Conservation (phyloP, 2,888 invertebrate species). For the Lasioglossum villosulum region DNA sequence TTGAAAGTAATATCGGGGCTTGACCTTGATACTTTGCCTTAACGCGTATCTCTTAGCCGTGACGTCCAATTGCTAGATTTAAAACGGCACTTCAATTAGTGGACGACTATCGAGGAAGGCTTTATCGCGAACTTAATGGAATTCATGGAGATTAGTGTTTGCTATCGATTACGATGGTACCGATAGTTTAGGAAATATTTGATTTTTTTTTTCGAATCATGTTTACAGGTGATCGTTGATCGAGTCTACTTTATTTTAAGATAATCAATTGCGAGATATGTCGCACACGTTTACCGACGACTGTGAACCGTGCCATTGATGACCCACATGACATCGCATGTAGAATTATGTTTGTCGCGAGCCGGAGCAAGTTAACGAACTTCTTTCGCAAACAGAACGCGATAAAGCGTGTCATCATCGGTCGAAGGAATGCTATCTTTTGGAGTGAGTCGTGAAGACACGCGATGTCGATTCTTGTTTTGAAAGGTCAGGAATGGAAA, state of each 20-base stretch:
- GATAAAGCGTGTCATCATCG: conserved; percentile 48
- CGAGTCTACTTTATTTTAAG: background rate
- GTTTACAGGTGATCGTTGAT: background rate
- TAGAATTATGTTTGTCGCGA: conserved; percentile 44
- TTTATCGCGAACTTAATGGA: background rate
- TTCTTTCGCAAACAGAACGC: conserved; percentile 38
- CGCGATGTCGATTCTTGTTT: background rate
- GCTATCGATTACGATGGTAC: background rate
- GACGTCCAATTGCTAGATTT: conserved; percentile 27
- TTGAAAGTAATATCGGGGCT: conserved; percentile 22
- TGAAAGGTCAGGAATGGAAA: conserved; percentile 34
- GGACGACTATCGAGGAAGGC: background rate
- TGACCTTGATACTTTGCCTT: conserved; percentile 51
- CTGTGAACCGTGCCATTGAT: conserved; percentile 16
- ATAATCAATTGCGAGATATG: background rate
- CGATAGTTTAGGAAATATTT: background rate
- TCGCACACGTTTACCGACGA: background rate
- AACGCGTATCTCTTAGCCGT: conserved; percentile 32
- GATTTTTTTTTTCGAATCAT: background rate
- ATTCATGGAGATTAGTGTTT: background rate
- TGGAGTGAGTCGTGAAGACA: background rate
- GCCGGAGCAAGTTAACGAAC: conserved; percentile 54
- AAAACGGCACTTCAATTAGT: conserved; percentile 28
- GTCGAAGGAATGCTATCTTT: conserved; percentile 37
- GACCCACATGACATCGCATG: conserved; percentile 17